Evolutionary conservation across 2,113 vertebrate genomes (phyloP).

Genomic region (Pantherophis guttatus): DNA sequence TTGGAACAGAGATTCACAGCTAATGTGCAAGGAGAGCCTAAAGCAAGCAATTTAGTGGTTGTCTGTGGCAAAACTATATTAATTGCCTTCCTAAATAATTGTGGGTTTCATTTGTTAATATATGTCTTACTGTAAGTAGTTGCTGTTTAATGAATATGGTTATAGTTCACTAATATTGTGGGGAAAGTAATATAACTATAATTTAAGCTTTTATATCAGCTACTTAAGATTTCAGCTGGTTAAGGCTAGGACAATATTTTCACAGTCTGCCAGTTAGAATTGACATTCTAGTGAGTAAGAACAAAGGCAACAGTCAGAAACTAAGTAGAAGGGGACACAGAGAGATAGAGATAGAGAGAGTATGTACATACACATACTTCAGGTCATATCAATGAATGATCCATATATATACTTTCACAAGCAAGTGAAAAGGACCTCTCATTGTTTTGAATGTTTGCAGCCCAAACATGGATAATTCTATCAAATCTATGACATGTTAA

Average conservation of each 20-base stretch:
- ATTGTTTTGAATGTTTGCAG: background rate
- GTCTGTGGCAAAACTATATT: background rate
- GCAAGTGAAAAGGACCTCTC: background rate
- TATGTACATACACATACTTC: background rate
- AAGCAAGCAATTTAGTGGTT: conserved; percentile 30
- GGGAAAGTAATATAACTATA: conserved; percentile 6
- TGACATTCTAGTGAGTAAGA: background rate
- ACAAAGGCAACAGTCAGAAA: background rate
- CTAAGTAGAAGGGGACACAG: background rate
- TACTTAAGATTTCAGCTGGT: background rate
- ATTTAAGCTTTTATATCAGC: background rate
- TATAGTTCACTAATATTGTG: conserved; percentile 22
- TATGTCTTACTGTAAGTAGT: background rate
- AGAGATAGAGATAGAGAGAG: too few species aligned
- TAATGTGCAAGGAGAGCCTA: conserved; percentile 25
- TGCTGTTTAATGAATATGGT: conserved; percentile 26
- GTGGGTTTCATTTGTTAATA: background rate
- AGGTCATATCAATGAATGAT: background rate
- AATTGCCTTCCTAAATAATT: conserved; percentile 38
- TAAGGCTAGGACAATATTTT: background rate
- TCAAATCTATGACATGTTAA: background rate
- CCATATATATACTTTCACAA: background rate
- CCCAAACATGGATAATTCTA: background rate
- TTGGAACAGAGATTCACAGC: conserved; percentile 35
- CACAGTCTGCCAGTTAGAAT: background rate